phyloP scores from a whole-genome alignment of 2,113 vertebrate genomes.

The Accipiter virgatus region DNA sequence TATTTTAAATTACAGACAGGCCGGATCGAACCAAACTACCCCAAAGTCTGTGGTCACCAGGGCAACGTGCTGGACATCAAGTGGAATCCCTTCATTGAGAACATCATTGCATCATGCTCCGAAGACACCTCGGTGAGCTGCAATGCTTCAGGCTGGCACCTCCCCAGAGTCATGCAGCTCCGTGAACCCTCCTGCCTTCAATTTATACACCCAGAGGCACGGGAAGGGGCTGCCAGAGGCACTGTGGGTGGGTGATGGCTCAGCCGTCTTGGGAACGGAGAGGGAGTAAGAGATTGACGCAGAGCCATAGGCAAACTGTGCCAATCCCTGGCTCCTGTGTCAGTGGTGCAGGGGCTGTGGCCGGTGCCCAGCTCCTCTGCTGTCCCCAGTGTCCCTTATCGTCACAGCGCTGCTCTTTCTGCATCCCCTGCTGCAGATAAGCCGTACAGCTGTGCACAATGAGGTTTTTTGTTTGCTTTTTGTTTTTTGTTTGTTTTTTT shows the following conservation, averaged over 20 bases:
- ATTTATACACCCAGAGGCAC: fast-evolving
- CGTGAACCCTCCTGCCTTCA: not conserved
- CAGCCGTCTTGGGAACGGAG: fast-evolving
- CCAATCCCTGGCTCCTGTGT: not conserved
- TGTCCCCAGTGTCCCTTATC: constrained; percentile 44
- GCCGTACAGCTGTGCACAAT: constrained; percentile 12
- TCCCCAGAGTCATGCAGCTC: not conserved
- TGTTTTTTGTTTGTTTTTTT: too few relatives aligned
- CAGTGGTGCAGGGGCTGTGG: not conserved
- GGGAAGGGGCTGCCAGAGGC: not conserved
- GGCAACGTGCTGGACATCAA: constrained; percentile 98
- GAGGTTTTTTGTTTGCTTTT: not conserved
- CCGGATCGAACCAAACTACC: constrained; percentile 90
- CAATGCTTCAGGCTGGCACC: fast-evolving
- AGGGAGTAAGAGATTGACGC: not conserved
- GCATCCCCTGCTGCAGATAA: constrained; percentile 25
- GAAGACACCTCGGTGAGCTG: constrained; percentile 92
- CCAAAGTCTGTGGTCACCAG: constrained; percentile 95
- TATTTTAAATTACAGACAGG: constrained; percentile 72
- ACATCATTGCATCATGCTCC: constrained; percentile 94
- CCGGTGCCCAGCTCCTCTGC: not conserved
- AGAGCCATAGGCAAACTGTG: not conserved
- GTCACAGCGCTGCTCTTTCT: constrained; percentile 35
- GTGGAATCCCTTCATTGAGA: constrained; percentile 99
- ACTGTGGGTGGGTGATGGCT: not conserved